phyloP scores from a whole-genome alignment of 2,888 invertebrate species.

The Electrophaes corylata region DNA sequence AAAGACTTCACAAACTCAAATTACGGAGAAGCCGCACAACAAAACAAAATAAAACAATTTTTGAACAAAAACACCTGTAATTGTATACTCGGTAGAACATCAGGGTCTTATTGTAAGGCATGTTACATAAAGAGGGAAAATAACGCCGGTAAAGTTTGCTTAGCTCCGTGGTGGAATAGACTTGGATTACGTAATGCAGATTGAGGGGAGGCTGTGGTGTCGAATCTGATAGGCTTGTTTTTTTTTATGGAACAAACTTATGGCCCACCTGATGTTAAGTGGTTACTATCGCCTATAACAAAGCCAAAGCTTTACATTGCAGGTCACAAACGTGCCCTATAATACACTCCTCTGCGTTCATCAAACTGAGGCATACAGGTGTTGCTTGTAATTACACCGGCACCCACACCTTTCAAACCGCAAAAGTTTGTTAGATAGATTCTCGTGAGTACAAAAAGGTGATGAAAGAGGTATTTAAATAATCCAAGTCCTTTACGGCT shows the following conservation, averaged over 20 bases:
- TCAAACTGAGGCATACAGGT: too few relatives aligned
- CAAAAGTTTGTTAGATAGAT: too few relatives aligned
- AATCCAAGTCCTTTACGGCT: too few relatives aligned
- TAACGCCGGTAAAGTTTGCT: conserved; percentile 21
- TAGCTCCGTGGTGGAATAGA: conserved; percentile 9
- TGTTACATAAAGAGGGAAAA: conserved; percentile 25
- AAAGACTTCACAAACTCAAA: conserved; percentile 29
- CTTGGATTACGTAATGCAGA: conserved; percentile 20
- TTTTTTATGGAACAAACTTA: not conserved
- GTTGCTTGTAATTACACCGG: too few relatives aligned
- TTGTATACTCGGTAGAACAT: conserved; percentile 42
- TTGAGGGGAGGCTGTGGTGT: not conserved
- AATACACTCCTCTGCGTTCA: too few relatives aligned
- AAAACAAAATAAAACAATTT: conserved; percentile 46
- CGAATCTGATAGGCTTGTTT: not conserved
- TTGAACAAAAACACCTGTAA: conserved; percentile 55
- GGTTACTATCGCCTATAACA: too few relatives aligned
- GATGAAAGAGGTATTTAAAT: too few relatives aligned
- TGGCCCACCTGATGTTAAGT: too few relatives aligned
- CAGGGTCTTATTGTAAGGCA: conserved; percentile 22
- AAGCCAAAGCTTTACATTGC: too few relatives aligned
- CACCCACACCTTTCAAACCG: too few relatives aligned
- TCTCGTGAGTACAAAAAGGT: too few relatives aligned
- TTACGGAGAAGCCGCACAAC: conserved; percentile 33
- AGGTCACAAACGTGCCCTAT: too few relatives aligned